Evolutionary conservation across 1,140 invertebrate species (phyloP).

Genomic region (Diorhabda sublineata): DNA sequence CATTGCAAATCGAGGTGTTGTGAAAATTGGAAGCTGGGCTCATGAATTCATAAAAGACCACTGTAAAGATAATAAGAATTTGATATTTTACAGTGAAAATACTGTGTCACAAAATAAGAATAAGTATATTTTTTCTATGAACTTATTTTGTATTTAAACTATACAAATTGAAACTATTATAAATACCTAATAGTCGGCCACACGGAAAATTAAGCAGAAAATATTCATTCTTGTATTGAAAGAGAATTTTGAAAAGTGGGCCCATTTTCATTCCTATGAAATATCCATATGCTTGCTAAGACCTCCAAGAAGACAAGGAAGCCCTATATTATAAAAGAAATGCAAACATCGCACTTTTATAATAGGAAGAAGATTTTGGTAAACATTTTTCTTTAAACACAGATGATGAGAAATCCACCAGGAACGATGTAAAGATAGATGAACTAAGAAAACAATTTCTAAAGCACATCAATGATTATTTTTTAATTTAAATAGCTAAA

Average conservation of each 20-base stretch:
- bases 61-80: background rate
- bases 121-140: background rate
- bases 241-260: too few species aligned
- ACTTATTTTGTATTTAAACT: conserved; percentile 31
- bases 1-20: background rate
- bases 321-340: conserved; percentile 18
- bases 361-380: conserved; percentile 9
- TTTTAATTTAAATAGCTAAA: background rate
- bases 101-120: background rate
- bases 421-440: background rate
- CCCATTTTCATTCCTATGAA: too few species aligned
- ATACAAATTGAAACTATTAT: background rate
- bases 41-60: conserved; percentile 6
- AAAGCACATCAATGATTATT: background rate
- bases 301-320: conserved; percentile 7
- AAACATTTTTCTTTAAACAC: background rate
- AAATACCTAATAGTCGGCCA: conserved; percentile 29
- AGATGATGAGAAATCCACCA: too few species aligned
- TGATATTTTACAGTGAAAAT: conserved; percentile 3
- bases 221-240: too few species aligned
- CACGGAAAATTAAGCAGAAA: conserved; percentile 43
- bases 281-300: too few species aligned
- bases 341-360: conserved; percentile 12
- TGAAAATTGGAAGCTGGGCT: background rate
- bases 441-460: background rate